Evolutionary conservation across 2,888 invertebrate species (phyloP).

Genomic region (Nomada ruficornis): DNA sequence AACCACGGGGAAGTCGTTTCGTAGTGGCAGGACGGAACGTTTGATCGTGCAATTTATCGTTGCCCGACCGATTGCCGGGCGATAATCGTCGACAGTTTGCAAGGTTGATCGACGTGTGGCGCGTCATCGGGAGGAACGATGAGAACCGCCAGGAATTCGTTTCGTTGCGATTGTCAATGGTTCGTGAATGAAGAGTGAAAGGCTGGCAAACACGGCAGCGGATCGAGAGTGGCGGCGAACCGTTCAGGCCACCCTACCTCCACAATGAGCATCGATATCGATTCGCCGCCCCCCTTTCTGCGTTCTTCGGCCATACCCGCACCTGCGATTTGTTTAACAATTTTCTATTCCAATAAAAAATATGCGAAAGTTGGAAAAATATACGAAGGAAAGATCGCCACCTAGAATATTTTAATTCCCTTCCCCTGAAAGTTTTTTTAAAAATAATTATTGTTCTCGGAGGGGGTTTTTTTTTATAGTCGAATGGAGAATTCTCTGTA

Average conservation of each 20-base stretch:
- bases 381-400: too few relatives aligned
- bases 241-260: neutral
- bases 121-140: neutral
- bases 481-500: too few relatives aligned
- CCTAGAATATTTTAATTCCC: too few relatives aligned
- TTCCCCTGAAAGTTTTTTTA: too few relatives aligned
- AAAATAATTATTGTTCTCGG: too few relatives aligned
- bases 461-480: too few relatives aligned
- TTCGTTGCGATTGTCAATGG: conserved; percentile 42
- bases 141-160: conserved; percentile 34
- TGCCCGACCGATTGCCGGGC: neutral
- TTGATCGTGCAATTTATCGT: neutral
- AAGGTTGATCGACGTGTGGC: conserved; percentile 12
- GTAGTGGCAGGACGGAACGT: neutral
- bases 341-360: too few relatives aligned
- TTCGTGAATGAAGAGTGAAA: conserved; percentile 57
- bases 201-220: conserved; percentile 30
- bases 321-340: neutral
- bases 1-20: neutral
- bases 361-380: too few relatives aligned
- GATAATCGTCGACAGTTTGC: neutral
- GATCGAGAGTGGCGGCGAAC: conserved; percentile 20
- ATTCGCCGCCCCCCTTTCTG: neutral
- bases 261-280: neutral
- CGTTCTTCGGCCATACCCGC: neutral